These are phyloP conservation scores for Vidua macroura DNA, from an alignment of 2,113 vertebrate genomes.

Conservation along the genomic window DNA sequence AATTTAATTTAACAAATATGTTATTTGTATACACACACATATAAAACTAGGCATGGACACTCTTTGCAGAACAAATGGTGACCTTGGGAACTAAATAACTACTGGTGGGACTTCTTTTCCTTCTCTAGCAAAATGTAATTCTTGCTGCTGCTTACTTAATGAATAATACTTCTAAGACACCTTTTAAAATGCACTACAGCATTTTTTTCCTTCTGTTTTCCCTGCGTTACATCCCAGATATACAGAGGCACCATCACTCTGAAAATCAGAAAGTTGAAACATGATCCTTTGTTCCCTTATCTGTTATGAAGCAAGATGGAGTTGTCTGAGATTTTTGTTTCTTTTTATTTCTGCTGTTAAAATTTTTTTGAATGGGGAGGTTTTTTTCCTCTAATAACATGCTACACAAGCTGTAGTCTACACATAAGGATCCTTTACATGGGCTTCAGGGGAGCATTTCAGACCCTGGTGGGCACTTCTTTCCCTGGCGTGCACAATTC, in stretches of 20 bases:
- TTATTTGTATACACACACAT: not conserved
- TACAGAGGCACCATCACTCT: not conserved
- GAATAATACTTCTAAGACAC: slow-evolving; percentile 60
- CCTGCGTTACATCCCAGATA: slow-evolving; percentile 38
- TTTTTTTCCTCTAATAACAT: not conserved
- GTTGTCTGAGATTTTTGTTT: not conserved
- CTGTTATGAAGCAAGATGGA: not conserved
- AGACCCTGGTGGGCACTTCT: not conserved
- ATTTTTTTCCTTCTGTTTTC: slow-evolving; percentile 49
- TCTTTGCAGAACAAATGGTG: slow-evolving; percentile 48
- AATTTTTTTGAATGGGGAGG: not conserved
- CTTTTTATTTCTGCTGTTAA: not conserved
- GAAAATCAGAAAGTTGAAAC: slow-evolving; percentile 10
- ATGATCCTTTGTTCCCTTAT: not conserved
- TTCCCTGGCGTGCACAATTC: not conserved
- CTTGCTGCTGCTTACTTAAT: slow-evolving; percentile 65
- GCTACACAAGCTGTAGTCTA: not conserved
- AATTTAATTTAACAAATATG: not conserved
- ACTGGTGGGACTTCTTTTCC: not conserved
- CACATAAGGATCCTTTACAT: rapidly evolving
- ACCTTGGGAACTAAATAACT: not conserved
- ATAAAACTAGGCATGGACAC: not conserved
- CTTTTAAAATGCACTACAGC: slow-evolving; percentile 3
- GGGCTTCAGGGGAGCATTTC: not conserved
- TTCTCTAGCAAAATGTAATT: slow-evolving; percentile 12